A percentile compares a stretch with the other conserved stretches of the same genome.
These are phyloP conservation scores for Apistogramma diplotaenia DNA, from an alignment of 2,113 vertebrate genomes.

Conservation along the genomic window DNA sequence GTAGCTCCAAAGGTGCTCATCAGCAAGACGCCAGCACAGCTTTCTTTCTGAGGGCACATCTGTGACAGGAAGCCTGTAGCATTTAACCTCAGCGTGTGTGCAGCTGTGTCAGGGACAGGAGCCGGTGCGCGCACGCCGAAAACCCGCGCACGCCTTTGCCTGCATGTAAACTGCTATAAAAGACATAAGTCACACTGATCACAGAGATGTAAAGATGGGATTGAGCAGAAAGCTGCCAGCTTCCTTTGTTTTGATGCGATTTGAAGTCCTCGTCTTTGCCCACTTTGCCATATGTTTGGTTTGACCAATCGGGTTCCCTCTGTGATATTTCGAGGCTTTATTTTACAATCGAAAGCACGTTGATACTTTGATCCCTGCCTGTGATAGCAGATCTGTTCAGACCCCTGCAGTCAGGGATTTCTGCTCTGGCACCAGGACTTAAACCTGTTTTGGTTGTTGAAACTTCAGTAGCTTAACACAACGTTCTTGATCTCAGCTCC, in stretches of 20 bases:
- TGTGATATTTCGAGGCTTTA: background rate
- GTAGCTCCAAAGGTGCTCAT: background rate
- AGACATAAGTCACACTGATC: too few species aligned
- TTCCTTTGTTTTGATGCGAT: background rate
- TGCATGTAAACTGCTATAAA: too few species aligned
- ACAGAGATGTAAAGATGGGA: too few species aligned
- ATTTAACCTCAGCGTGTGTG: too few species aligned
- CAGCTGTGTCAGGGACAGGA: too few species aligned
- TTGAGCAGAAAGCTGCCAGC: background rate
- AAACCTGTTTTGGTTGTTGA: background rate
- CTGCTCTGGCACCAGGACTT: background rate
- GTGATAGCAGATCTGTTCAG: background rate
- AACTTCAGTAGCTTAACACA: background rate
- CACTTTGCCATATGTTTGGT: background rate
- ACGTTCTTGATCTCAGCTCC: background rate
- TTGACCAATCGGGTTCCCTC: background rate
- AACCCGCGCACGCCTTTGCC: too few species aligned
- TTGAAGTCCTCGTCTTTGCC: background rate
- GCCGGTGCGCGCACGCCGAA: too few species aligned
- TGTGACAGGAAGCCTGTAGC: too few species aligned
- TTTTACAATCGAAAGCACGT: rapidly evolving
- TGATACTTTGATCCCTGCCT: background rate
- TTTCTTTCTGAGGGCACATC: too few species aligned
- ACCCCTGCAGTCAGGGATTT: background rate
- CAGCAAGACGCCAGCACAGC: background rate